Percentiles rank a stretch among this genome's conserved stretches.
These are phyloP conservation scores for Forbesichthys agassizii DNA, from an alignment of 2,113 vertebrate species.

Conservation along the genomic window DNA sequence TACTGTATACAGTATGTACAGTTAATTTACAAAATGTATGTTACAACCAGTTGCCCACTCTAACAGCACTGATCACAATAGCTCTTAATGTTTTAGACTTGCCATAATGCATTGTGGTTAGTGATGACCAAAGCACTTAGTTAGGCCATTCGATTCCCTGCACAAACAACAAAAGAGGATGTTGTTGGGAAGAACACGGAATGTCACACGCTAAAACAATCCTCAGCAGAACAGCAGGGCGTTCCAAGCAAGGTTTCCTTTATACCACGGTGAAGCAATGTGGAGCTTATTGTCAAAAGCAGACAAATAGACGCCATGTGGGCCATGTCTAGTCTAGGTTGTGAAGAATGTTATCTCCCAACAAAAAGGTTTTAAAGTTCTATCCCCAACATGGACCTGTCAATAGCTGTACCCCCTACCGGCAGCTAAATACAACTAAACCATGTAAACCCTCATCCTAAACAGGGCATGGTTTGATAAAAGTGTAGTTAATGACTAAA, in stretches of 20 bases:
- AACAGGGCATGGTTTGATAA: no score
- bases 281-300: constrained; percentile 1
- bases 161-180: constrained; percentile 27
- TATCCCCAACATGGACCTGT: no score
- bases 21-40: no score
- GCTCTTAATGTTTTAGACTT: neutral
- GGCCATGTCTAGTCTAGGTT: neutral
- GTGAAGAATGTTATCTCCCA: no score
- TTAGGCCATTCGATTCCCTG: constrained; percentile 12
- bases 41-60: no score
- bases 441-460: no score
- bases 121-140: neutral
- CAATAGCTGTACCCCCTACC: neutral
- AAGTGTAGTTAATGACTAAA: neutral
- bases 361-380: no score
- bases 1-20: no score
- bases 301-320: neutral
- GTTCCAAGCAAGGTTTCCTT: neutral
- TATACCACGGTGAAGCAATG: constrained; percentile 1
- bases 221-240: neutral
- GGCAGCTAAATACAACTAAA: no score
- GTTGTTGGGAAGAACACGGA: constrained; percentile 13
- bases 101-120: neutral
- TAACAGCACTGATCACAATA: neutral
- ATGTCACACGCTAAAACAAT: constrained; percentile 20